Base-by-base conservation (phyloP, 2,113 vertebrate species). In the Petaurus breviceps region DNA sequence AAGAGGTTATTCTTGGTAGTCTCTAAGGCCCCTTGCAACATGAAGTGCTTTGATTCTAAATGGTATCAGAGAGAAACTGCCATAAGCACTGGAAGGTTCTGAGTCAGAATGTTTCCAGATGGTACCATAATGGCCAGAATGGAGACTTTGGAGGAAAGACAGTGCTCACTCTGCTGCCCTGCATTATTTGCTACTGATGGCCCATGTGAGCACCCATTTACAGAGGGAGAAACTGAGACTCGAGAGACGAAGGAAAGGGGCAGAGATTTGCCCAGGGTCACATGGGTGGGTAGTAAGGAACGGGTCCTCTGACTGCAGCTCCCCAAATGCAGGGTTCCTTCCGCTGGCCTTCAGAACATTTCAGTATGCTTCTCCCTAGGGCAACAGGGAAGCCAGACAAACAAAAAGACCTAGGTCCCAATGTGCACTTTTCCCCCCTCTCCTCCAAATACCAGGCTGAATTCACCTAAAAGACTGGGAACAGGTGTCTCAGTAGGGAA, bases 21-120 rank as follows among this genome's bases (percentile, higher is more conserved):
- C 61, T n/a, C 31, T 14, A 68, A 68, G 28, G 28, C 28, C 57
- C 14, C 57, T 68, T 37, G 12, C 16, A 3, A 14, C 28, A 3
- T 57, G 55, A 14, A 68, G 31, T 37, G 31, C 57, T 37, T 0
- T 12, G 57, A 31, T 68, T 31, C 10, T 52, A 89, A 68, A 84
- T 49, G 19, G 89, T 91, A 22, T 22, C 90, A 92, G 92, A 61
- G 47, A 92, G 95, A 94, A 92, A 68, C 47, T 92, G 52, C 68
- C 37, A 91, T 26, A 92, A 77, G 84, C 94, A 90, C 51, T 52
- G 49, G 89, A 93, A 93, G 24, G 22, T 91, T 92, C 22, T 57
- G 50, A 84, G 92, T 96, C 84, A 84, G 37, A 84, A 43, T 84
- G n/a, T 5, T 84, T 6, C n/a, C 28, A 37, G 37, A 68, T 68